Conservation (phyloP, 2,888 invertebrate species). For the Branchellion lobata region DNA sequence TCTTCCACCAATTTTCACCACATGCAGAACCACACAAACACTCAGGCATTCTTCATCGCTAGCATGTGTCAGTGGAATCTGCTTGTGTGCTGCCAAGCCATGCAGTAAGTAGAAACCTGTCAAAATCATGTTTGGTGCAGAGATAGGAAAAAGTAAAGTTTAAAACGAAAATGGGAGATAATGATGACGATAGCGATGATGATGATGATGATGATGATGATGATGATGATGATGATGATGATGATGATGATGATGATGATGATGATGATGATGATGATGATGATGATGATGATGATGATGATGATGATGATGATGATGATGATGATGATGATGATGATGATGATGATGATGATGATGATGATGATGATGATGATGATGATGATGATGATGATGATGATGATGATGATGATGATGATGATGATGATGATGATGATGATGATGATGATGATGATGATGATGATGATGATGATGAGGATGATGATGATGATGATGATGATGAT, state of each 20-base stretch:
- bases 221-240: conserved; percentile 26
- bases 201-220: conserved; percentile 34
- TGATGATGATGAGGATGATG: no score
- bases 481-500: no score
- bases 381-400: background rate
- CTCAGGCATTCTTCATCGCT: no score
- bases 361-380: conserved; percentile 22
- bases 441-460: conserved; percentile 25
- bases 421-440: conserved; percentile 21
- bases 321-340: conserved; percentile 24
- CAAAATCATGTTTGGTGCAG: no score
- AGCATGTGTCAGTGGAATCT: no score
- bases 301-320: conserved; percentile 17
- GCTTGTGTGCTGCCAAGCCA: no score
- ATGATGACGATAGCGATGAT: background rate
- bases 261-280: conserved; percentile 4
- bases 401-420: conserved; percentile 12
- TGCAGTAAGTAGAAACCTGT: no score
- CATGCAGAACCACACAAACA: no score
- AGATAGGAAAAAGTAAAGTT: background rate
- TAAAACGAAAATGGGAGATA: background rate
- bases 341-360: conserved; percentile 23
- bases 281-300: background rate
- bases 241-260: conserved; percentile 9
- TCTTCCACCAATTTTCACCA: no score